Base-by-base conservation (phyloP, 2,113 vertebrate genomes). In the Sturnira hondurensis region DNA sequence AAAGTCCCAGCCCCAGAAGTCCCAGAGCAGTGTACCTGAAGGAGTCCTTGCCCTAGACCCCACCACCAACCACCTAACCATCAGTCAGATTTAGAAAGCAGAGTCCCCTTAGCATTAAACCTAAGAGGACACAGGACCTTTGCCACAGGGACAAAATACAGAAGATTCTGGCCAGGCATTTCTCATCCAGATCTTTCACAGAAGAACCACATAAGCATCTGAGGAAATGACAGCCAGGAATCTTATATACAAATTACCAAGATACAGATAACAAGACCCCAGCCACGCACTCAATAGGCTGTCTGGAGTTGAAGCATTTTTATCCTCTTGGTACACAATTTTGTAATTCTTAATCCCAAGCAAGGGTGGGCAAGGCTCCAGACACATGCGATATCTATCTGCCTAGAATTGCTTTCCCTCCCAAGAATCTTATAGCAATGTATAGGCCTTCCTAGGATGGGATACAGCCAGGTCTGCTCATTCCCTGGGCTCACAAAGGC, bases 351-450 rank as follows among this genome's bases (percentile, higher is more conserved):
- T 81, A 56, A 71, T 73, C 47, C 80, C 88, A 2, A 68, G 61
- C 17, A 67, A 86, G 85, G 61, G 19, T 92, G 43, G 77, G 71
- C 91, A 77, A 93, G 63, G 80, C 33, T 94, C 68, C 97, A 97
- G 85, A 89, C 73, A 63, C 56, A 89, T 28, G 70, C 81, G 77
- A 36, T 82, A 76, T 73, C 33, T 67, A 74, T 78, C 24, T 52
- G 43, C 43, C 84, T 73, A 38, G 61, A 85, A 52, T 31, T 78
- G 56, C 36, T 92, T 95, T 81, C 54, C 58, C 56, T 24, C 78
- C 73, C 77, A 50, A 83, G 52, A 92, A 94, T 43, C 77, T 28
- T 95, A 81, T 3, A 93, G 87, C 61, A 41, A 47, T 1, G 12
- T 38, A 7, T 24, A 80, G 38, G 54, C 36, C 43, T 74, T 86